Conservation (phyloP, 2,888 invertebrate species). For the Eilema sororculum region DNA sequence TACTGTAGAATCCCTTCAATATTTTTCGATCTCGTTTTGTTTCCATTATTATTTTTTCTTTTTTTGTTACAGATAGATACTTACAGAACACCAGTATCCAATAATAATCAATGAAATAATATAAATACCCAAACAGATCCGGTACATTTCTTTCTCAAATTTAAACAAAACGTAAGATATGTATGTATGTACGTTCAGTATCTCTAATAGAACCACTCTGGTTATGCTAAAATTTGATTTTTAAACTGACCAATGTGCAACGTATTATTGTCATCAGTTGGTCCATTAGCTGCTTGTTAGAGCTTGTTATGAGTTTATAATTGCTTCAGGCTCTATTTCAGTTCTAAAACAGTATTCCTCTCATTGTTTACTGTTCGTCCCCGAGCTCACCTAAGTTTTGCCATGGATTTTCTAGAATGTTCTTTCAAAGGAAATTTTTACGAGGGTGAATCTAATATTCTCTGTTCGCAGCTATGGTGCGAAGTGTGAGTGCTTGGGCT, state of each 20-base stretch:
- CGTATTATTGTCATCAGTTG: constrained; percentile 15
- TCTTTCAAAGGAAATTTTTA: neutral
- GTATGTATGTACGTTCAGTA: no score
- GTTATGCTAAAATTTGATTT: neutral
- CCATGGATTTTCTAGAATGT: neutral
- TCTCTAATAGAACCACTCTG: no score
- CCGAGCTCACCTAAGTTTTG: neutral
- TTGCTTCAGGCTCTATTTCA: constrained; percentile 25
- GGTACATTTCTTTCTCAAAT: constrained; percentile 32
- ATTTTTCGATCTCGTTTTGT: neutral
- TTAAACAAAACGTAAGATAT: neutral
- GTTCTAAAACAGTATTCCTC: neutral
- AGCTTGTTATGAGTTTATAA: constrained; percentile 42
- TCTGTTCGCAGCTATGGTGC: no score
- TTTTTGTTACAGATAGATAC: constrained; percentile 20
- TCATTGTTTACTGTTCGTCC: neutral
- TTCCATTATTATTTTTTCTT: neutral
- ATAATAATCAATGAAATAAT: constrained; percentile 29
- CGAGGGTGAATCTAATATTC: neutral
- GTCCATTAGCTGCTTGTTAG: constrained; percentile 29
- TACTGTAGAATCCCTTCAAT: no score
- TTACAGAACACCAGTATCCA: constrained; percentile 47
- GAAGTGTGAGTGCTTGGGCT: no score
- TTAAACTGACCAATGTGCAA: neutral
- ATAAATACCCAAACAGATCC: constrained; percentile 31